Evolutionary conservation across 92 coral and sea anemone genomes (phyloP).

Genomic region (Porites divaricata): DNA sequence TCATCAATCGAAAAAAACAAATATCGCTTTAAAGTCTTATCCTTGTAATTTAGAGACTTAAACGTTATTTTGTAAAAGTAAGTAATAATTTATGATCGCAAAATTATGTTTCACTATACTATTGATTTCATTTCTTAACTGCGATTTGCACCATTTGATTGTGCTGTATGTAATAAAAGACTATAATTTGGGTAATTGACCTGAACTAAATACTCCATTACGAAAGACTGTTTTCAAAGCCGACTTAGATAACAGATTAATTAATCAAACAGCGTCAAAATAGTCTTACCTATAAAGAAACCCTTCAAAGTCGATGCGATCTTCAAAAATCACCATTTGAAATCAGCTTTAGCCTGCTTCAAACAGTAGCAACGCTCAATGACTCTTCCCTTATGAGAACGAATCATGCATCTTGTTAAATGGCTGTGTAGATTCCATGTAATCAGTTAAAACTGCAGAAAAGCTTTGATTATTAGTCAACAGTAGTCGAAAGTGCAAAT

Average conservation of each 20-base stretch:
- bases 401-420: neutral
- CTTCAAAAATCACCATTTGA: neutral
- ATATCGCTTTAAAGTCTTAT: too few relatives aligned
- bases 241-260: neutral
- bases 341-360: neutral
- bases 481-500: neutral
- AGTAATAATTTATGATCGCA: too few relatives aligned
- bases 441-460: neutral
- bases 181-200: neutral
- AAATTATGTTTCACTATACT: too few relatives aligned
- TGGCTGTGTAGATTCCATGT: neutral
- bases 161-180: neutral
- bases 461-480: neutral
- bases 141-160: neutral
- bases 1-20: too few relatives aligned
- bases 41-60: too few relatives aligned
- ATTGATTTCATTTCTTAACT: too few relatives aligned
- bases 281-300: neutral
- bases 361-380: neutral
- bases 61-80: too few relatives aligned
- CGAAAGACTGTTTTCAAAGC: neutral
- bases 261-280: slow-evolving; percentile 2
- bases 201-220: neutral
- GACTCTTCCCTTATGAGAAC: neutral
- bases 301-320: neutral